phyloP scores from a whole-genome alignment of 2,888 invertebrate genomes.

The Nysson spinosus region DNA sequence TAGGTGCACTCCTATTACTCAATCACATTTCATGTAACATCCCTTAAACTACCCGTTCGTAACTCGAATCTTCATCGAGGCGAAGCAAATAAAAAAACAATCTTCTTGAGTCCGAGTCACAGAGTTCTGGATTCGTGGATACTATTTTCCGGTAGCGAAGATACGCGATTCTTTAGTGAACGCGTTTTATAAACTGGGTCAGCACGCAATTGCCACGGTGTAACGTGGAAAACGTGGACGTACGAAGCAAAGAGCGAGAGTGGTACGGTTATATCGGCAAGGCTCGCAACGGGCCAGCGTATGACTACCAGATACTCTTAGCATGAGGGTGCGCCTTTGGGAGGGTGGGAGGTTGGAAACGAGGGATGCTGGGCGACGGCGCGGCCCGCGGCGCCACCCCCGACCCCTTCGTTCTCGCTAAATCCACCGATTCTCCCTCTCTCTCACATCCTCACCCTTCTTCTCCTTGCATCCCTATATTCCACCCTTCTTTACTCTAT shows the following conservation, averaged over 20 bases:
- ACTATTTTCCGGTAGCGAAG: no score
- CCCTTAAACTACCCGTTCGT: no score
- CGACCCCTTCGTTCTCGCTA: constrained; percentile 52
- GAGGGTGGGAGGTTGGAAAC: constrained; percentile 68
- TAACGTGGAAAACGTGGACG: constrained; percentile 29
- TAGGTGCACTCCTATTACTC: no score
- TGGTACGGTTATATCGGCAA: constrained; percentile 51
- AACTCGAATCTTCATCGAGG: no score
- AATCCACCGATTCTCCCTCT: constrained; percentile 45
- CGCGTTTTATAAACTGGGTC: constrained; percentile 30
- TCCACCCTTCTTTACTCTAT: constrained; percentile 28
- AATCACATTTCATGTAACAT: no score
- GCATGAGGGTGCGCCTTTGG: constrained; percentile 75
- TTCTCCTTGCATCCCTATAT: constrained; percentile 15
- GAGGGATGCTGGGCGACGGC: constrained; percentile 77
- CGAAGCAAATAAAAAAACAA: no score
- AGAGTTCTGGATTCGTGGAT: no score
- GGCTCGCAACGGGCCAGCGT: constrained; percentile 74
- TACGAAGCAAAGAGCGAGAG: constrained; percentile 23
- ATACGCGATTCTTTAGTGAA: background rate
- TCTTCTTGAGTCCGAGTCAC: no score
- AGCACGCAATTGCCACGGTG: constrained; percentile 26
- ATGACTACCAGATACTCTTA: constrained; percentile 74
- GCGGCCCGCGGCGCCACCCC: constrained; percentile 76
- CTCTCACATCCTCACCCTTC: constrained; percentile 3